Evolutionary conservation across 2,113 vertebrate genomes (phyloP), one percentile per base, ranked within the genome.

Genomic region (Phylloscopus trochiloides): DNA sequence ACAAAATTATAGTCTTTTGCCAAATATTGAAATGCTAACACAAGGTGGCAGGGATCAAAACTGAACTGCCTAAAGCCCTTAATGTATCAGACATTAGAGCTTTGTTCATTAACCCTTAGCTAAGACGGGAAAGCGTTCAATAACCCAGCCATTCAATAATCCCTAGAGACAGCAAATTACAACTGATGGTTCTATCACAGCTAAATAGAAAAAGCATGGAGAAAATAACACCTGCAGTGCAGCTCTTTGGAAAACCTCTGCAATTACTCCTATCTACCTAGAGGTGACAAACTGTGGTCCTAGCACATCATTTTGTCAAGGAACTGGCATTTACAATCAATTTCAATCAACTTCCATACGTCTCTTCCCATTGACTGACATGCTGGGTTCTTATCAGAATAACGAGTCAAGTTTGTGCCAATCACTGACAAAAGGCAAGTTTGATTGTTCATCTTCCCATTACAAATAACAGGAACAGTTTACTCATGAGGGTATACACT

Each of bases 321-420:
- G 65, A 96, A 87, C 71, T 93, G 83, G 79, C 92, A 84, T 88
- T 94, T 94, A 63, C 92, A 97, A 97, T 94, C 96, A 92, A 96
- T 96, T 97, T 92, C 93, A 96, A 96, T 97, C 96, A 96, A 74
- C 92, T 70, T 90, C 83, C 82, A 84, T 54, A 63, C 9, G 16
- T 88, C 91, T 71, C 78, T 92, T 86, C 88, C 82, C 82, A 75
- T 17, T 92, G 95, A 97, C 82, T 94, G 92, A 96, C 86, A 78
- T 3, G 72, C 81, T 67, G 91, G 76, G 81, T 18, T 90, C 88
- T 81, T 58, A 68, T 91, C 94, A 94, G 92, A 80, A 32, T 70
- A 96, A 92, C 25, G 3, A 94, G 87, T 75, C 79, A 71, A 75
- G 91, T 89, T 91, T 80, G 84, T 91, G 94, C 87, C 96, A 97